Conservation (phyloP, 1,140 invertebrate species). For the Philotrypesis tridentata region DNA sequence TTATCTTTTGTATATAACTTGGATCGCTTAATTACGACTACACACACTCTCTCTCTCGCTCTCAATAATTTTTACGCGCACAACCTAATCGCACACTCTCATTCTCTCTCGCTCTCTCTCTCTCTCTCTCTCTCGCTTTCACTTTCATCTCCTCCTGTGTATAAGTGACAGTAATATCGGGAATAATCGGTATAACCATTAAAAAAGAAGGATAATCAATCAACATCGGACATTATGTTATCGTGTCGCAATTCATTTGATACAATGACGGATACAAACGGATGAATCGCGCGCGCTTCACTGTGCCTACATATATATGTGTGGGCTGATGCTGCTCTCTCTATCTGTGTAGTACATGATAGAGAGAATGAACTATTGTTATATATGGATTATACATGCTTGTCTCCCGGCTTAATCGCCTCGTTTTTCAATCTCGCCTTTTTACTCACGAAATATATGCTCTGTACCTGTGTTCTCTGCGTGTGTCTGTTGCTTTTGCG, state of each 20-base stretch:
- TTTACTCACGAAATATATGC: neutral
- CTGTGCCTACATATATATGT: conserved; percentile 15
- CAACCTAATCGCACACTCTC: neutral
- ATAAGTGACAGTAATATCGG: conserved; percentile 42
- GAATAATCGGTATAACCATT: conserved; percentile 37
- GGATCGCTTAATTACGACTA: conserved; percentile 55
- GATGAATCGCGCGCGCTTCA: conserved; percentile 44
- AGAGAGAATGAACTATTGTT: conserved; percentile 43
- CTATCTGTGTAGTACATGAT: conserved; percentile 42
- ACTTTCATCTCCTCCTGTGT: conserved; percentile 31
- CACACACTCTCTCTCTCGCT: conserved; percentile 17
- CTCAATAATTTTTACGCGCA: neutral
- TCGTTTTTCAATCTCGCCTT: neutral
- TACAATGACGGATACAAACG: conserved; percentile 33
- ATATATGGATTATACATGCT: conserved; percentile 26
- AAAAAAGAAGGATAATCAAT: conserved; percentile 18
- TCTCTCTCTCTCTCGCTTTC: neutral
- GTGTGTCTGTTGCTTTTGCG: neutral
- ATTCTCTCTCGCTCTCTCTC: neutral
- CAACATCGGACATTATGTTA: neutral
- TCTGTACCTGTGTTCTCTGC: too few species aligned
- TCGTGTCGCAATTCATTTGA: neutral
- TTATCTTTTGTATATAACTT: conserved; percentile 46
- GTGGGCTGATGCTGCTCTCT: conserved; percentile 24
- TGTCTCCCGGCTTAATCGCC: neutral